Evolutionary conservation across 2,113 vertebrate species (phyloP).

Genomic region (Platanista minor): DNA sequence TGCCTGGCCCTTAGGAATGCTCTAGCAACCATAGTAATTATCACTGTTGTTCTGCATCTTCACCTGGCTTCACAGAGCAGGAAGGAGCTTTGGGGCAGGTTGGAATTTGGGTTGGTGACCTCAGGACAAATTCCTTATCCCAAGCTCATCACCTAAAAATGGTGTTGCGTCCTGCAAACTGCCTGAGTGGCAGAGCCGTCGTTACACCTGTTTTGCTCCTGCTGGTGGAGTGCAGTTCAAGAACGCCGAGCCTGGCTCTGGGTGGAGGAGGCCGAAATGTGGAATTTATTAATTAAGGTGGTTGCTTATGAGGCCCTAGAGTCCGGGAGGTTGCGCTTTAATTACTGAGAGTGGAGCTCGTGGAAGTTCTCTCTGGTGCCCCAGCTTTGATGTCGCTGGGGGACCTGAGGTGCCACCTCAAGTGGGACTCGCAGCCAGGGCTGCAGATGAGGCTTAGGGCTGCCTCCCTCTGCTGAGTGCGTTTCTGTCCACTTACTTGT

Average conservation of each 20-base stretch:
- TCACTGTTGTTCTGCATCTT: neutral
- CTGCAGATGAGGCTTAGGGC: neutral
- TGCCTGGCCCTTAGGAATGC: neutral
- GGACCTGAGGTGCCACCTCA: neutral
- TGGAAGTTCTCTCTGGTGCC: neutral
- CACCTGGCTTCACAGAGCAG: neutral
- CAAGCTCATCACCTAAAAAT: neutral
- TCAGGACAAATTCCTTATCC: neutral
- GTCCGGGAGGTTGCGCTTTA: neutral
- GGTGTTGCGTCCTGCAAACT: neutral
- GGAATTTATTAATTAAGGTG: conserved; percentile 39
- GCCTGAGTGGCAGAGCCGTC: accelerated
- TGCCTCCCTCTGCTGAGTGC: neutral
- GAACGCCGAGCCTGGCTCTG: neutral
- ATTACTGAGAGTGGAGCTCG: neutral
- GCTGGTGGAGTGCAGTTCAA: neutral
- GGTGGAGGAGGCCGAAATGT: neutral
- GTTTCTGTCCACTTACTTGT: neutral
- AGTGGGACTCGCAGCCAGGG: neutral
- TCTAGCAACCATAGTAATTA: neutral
- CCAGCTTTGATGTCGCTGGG: neutral
- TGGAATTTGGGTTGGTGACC: neutral
- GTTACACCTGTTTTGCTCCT: neutral
- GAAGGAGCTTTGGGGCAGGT: neutral
- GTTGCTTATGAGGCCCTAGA: neutral